phyloP scores from a whole-genome alignment of 2,888 invertebrate species.

The Spilarctia lutea region DNA sequence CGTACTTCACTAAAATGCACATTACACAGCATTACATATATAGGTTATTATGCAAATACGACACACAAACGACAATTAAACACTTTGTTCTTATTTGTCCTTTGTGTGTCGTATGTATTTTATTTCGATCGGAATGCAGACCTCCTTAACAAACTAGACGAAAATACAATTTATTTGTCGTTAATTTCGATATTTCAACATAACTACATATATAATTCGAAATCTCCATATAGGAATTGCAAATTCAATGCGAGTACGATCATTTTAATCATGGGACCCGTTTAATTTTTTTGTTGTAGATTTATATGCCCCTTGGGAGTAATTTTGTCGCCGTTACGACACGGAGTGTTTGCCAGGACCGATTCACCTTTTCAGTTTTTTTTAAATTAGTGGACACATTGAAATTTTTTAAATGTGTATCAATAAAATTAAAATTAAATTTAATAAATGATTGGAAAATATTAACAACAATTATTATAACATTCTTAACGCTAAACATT shows the following conservation, averaged over 20 bases:
- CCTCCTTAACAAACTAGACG: no score
- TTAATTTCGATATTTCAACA: neutral
- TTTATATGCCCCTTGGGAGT: neutral
- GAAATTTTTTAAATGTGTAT: neutral
- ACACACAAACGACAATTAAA: no score
- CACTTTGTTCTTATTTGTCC: no score
- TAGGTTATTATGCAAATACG: no score
- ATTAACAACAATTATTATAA: neutral
- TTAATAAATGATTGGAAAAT: neutral
- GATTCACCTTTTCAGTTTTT: neutral
- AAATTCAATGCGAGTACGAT: neutral
- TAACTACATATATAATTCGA: neutral
- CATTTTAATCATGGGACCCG: neutral
- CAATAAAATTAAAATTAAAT: neutral
- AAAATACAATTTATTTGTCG: neutral
- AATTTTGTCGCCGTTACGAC: neutral
- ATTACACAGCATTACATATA: no score
- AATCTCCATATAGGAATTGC: neutral
- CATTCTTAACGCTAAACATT: no score
- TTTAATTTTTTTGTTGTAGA: neutral
- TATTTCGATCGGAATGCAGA: no score
- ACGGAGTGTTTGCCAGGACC: neutral
- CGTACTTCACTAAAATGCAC: no score
- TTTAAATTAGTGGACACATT: neutral
- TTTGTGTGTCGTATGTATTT: no score